Evolutionary conservation across 2,888 invertebrate genomes (phyloP), one percentile per base, ranked within the genome.

Genomic region (Meteorus colon): DNA sequence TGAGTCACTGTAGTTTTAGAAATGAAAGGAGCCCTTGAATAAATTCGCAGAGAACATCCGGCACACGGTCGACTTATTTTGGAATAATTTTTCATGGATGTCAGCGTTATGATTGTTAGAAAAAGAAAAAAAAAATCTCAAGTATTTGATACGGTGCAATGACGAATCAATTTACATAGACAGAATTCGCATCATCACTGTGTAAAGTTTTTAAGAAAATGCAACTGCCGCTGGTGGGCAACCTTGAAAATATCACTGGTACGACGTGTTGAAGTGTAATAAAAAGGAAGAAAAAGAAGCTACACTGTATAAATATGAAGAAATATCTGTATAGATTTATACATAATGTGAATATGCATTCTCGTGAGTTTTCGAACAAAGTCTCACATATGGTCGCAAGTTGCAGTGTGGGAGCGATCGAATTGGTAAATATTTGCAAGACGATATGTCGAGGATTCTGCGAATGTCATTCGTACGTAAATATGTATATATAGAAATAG

Each of bases 111-210:
- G 55, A n/a, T 8, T 19, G 48, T 48, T 48, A 48, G 1, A 55
- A 55, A 55, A 24, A 51, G 16, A 51, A 51, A 51, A 55, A 55
- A 5, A 24, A 19, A 48, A 5, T n/a, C 48, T 48, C 19, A 19
- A 55, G 10, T 55, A 19, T 24, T 55, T 55, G 5, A 55, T 55
- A 55, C 55, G 55, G 19, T 24, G 55, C 55, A 27, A 65, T 65
- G 65, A 65, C 41, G 65, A 65, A 65, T 65, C 65, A 41, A 65
- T 65, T 65, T 65, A 27, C 19, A 65, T 65, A 65, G 41, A 65
- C 6, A 41, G 65, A 10, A 65, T 41, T 65, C 41, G 19, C 55
- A 55, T 55, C 19, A 19, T 55, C 6, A 55, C 1, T 19, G 55
- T 48, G 16, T 19, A 24, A 19, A 55, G 10, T 55, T 55, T 6